A percentile compares a stretch with the other conserved stretches of the same genome.
Conservation (phyloP, 1,140 invertebrate genomes). For the Papilio helenus region DNA sequence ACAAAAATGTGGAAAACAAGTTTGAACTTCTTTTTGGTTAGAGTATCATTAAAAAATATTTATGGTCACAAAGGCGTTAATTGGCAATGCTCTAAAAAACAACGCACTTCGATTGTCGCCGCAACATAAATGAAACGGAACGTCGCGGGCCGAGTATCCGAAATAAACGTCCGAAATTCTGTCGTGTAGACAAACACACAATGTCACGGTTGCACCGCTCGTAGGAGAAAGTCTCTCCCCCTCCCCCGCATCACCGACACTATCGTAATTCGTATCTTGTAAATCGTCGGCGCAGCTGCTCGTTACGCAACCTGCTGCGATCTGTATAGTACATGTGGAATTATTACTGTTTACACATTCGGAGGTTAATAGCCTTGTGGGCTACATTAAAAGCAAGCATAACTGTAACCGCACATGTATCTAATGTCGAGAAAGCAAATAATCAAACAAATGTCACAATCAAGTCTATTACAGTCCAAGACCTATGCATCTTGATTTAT, state of each 20-base stretch:
- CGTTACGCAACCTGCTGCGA: constrained; percentile 30
- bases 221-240: constrained; percentile 48
- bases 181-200: constrained; percentile 47
- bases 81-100: constrained; percentile 16
- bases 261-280: constrained; percentile 38
- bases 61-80: constrained; percentile 28
- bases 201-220: constrained; percentile 51
- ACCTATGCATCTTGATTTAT: not conserved
- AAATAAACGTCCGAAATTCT: constrained; percentile 41
- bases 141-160: not conserved
- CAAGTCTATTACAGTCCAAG: not conserved
- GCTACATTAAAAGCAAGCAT: not conserved
- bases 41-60: constrained; percentile 32
- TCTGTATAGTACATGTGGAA: constrained; percentile 23
- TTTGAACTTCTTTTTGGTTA: constrained; percentile 13
- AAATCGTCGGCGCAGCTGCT: constrained; percentile 35
- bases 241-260: not conserved
- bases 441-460: not conserved
- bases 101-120: constrained; percentile 14
- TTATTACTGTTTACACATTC: constrained; percentile 22
- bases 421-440: not conserved
- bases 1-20: constrained; percentile 11
- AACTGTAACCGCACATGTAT: not conserved
- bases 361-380: constrained; percentile 22
- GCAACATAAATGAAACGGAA: not conserved